Percentiles rank a stretch among this genome's conserved stretches.
phyloP scores from a whole-genome alignment of 2,113 vertebrate genomes.

The Alosa alosa region DNA sequence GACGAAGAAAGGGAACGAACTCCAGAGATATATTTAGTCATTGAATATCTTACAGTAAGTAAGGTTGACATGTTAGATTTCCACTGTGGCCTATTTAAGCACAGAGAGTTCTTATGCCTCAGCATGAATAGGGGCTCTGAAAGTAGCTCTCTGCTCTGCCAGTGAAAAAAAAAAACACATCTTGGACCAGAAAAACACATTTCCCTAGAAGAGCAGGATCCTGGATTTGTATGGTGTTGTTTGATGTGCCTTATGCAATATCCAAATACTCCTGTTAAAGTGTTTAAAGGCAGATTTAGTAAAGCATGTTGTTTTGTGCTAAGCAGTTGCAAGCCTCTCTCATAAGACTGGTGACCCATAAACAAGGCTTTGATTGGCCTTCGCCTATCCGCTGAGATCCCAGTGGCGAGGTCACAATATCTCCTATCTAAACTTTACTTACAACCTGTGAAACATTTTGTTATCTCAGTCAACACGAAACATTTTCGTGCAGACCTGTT shows the following conservation, averaged over 20 bases:
- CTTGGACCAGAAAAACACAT: background rate
- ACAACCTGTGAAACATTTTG: background rate
- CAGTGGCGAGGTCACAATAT: background rate
- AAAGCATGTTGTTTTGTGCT: background rate
- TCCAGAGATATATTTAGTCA: background rate
- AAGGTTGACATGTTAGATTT: background rate
- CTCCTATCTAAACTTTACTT: background rate
- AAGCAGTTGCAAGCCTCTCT: conserved; percentile 7
- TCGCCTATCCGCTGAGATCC: background rate
- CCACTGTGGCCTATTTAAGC: background rate
- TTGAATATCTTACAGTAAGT: background rate
- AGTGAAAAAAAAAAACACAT: background rate
- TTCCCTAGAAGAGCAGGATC: background rate
- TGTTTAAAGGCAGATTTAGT: background rate
- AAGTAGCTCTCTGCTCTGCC: background rate
- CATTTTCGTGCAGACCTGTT: background rate
- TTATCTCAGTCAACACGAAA: background rate
- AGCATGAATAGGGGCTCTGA: background rate
- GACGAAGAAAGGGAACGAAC: background rate
- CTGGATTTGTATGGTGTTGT: background rate
- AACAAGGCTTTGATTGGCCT: background rate
- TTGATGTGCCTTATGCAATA: background rate
- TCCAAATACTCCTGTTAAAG: background rate
- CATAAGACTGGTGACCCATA: background rate
- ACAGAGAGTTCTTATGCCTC: background rate